A percentile compares a stretch with the other conserved stretches of the same genome.
These are phyloP conservation scores for Rhinatrema bivittatum DNA, from an alignment of 2,797 vertebrate genomes.

Conservation along the genomic window DNA sequence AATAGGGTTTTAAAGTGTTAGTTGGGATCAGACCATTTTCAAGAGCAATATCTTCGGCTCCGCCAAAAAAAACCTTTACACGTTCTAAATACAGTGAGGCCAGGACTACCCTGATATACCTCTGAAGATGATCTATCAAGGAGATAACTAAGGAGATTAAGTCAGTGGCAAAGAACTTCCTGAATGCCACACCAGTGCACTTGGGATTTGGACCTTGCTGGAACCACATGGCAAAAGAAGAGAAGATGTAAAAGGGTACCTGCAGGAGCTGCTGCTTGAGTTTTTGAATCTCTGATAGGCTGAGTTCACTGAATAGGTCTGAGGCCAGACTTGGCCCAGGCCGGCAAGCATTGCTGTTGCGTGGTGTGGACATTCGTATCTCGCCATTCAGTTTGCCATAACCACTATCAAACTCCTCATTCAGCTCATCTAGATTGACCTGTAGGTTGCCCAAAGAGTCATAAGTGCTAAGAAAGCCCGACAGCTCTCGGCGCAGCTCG, in stretches of 20 bases:
- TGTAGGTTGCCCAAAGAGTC: conserved; percentile 66
- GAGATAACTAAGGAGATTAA: too few relatives aligned
- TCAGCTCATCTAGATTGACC: conserved; percentile 53
- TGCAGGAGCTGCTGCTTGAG: conserved; percentile 74
- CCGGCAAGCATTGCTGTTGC: conserved; percentile 53
- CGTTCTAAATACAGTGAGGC: too few relatives aligned
- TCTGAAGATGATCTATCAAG: too few relatives aligned
- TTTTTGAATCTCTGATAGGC: conserved; percentile 73
- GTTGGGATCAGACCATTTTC: too few relatives aligned
- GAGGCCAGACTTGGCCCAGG: conserved; percentile 61
- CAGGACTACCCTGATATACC: too few relatives aligned
- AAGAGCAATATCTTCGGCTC: too few relatives aligned
- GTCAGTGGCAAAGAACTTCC: too few relatives aligned
- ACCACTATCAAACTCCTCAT: conserved; percentile 35
- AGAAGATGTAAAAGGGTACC: conserved; percentile 38
- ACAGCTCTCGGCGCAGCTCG: conserved; percentile 65
- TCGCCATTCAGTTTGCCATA: conserved; percentile 48
- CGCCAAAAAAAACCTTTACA: too few relatives aligned
- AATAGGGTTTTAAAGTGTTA: too few relatives aligned
- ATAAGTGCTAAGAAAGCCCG: conserved; percentile 56
- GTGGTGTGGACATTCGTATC: conserved; percentile 57
- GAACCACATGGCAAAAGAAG: too few relatives aligned
- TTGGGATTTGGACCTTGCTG: too few relatives aligned
- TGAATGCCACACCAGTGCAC: too few relatives aligned
- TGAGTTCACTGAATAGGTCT: conserved; percentile 74